These are phyloP conservation scores for Malthinus seriepunctatus DNA, from an alignment of 2,888 invertebrate species.

Conservation along the genomic window DNA sequence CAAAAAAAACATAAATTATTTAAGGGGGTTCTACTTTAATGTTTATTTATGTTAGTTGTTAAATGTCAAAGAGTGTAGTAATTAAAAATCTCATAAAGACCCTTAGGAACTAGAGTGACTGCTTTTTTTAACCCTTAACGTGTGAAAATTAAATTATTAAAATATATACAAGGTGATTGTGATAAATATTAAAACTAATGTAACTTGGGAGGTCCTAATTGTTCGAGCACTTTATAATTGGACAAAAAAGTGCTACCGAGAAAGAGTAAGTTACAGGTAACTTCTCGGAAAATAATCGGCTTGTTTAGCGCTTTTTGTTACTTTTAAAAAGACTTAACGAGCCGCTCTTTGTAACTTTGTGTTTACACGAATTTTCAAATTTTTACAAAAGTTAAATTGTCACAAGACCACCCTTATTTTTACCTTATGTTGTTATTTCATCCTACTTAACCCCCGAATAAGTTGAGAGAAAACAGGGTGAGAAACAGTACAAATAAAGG, in stretches of 20 bases:
- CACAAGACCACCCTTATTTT: neutral
- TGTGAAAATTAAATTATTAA: neutral
- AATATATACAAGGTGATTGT: neutral
- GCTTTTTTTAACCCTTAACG: too few relatives aligned
- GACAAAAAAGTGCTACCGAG: slow-evolving; percentile 20
- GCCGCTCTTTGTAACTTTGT: slow-evolving; percentile 13
- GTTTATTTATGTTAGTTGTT: slow-evolving; percentile 18
- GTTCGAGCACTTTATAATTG: slow-evolving; percentile 19
- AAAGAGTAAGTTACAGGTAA: slow-evolving; percentile 12
- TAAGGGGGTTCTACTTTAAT: slow-evolving; percentile 14
- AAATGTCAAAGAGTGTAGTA: slow-evolving; percentile 14
- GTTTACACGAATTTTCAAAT: neutral
- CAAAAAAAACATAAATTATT: slow-evolving; percentile 19
- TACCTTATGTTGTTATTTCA: neutral
- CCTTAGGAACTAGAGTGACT: too few relatives aligned
- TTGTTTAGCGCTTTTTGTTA: slow-evolving; percentile 26
- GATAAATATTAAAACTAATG: neutral
- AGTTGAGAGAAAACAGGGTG: slow-evolving; percentile 32
- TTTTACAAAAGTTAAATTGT: neutral
- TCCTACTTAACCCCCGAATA: neutral
- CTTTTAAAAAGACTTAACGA: slow-evolving; percentile 13
- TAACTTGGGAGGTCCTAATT: slow-evolving; percentile 26
- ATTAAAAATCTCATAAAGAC: neutral
- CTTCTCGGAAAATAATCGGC: slow-evolving; percentile 28
- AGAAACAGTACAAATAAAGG: slow-evolving; percentile 41